Evolutionary conservation across 2,797 vertebrate species (phyloP).

Genomic region (Hephaestus fuliginosus): DNA sequence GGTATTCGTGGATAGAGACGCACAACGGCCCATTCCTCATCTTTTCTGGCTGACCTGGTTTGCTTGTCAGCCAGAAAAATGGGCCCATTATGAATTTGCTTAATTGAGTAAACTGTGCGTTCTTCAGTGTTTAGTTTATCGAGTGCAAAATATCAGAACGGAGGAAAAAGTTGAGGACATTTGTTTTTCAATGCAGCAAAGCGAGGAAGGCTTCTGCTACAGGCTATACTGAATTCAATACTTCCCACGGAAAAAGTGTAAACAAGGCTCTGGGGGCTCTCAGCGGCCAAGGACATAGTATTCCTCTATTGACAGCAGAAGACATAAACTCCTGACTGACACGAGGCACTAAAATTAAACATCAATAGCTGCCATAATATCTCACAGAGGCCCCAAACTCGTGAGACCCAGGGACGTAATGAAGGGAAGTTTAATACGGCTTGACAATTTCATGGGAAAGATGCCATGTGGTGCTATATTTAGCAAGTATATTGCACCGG

Average conservation of each 20-base stretch:
- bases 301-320: conserved; percentile 21
- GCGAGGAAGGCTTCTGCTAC: background rate
- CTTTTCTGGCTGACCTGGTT: conserved; percentile 82
- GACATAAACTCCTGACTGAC: conserved; percentile 57
- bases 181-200: background rate
- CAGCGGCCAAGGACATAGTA: conserved; percentile 18
- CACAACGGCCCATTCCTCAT: conserved; percentile 50
- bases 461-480: conserved; percentile 39
- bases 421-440: conserved; percentile 42
- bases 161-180: background rate
- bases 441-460: conserved; percentile 65
- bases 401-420: conserved; percentile 48
- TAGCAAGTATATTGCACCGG: conserved; percentile 63
- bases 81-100: conserved; percentile 65
- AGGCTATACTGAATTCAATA: conserved; percentile 2
- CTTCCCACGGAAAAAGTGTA: conserved; percentile 65
- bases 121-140: background rate
- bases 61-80: conserved; percentile 50
- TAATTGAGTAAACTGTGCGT: conserved; percentile 58
- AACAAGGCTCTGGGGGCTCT: conserved; percentile 33
- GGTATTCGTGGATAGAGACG: conserved; percentile 8
- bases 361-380: conserved; percentile 46
- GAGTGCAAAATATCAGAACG: background rate
- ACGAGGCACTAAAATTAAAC: conserved; percentile 48
- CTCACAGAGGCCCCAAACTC: conserved; percentile 35